Percentiles rank a stretch among this genome's conserved stretches.
Conservation (phyloP, 2,888 invertebrate species). For the Pristionchus mayeri region DNA sequence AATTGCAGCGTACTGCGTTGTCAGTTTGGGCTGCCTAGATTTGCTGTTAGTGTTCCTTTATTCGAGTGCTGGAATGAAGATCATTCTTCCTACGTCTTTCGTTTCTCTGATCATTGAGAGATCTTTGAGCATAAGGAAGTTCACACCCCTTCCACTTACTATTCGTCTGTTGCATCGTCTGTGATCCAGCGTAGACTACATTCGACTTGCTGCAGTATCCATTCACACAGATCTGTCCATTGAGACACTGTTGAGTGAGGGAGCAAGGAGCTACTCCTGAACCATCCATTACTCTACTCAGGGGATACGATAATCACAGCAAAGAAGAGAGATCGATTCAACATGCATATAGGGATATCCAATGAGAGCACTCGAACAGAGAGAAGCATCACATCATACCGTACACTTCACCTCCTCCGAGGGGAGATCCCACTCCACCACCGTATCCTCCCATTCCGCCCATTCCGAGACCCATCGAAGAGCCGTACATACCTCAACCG, state of each 20-base stretch:
- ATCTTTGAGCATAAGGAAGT: neutral
- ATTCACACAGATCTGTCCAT: slow-evolving; percentile 75
- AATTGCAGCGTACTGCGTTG: too few species aligned
- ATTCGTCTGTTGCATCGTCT: slow-evolving; percentile 63
- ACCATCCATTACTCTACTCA: neutral
- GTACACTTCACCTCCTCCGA: slow-evolving; percentile 49
- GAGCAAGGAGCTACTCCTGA: slow-evolving; percentile 65
- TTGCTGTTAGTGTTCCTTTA: too few species aligned
- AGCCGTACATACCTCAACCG: slow-evolving; percentile 42
- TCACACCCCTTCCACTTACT: slow-evolving; percentile 64
- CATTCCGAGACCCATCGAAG: slow-evolving; percentile 30
- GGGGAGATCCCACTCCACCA: slow-evolving; percentile 46
- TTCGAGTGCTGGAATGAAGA: too few species aligned
- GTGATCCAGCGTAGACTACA: slow-evolving; percentile 72
- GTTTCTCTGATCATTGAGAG: neutral
- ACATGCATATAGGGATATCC: too few species aligned
- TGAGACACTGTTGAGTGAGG: slow-evolving; percentile 74
- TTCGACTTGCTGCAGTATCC: slow-evolving; percentile 71
- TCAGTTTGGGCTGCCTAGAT: too few species aligned
- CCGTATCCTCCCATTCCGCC: slow-evolving; percentile 46
- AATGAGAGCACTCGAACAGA: neutral
- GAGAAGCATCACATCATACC: neutral
- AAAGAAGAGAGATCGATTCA: too few species aligned
- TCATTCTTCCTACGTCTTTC: too few species aligned
- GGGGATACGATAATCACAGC: neutral